Percentiles rank a stretch among this genome's conserved stretches.
Conservation (phyloP, 2,888 invertebrate species). For the Stegophylla sp. region DNA sequence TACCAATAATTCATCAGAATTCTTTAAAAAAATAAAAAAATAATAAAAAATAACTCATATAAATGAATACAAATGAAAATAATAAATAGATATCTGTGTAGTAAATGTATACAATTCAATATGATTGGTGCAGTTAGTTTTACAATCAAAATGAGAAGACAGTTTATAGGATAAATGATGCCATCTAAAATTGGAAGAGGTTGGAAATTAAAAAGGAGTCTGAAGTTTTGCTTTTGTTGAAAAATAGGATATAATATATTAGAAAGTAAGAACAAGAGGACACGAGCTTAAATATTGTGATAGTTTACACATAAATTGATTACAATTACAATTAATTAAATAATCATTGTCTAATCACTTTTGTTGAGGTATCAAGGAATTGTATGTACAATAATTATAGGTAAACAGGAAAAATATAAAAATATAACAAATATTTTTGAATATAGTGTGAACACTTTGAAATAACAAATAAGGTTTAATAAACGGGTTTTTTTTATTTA, state of each 20-base stretch:
- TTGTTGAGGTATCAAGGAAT: neutral
- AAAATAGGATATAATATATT: no score
- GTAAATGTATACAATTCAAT: neutral
- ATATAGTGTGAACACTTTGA: neutral
- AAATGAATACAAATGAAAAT: neutral
- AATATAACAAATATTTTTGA: neutral
- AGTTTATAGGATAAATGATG: no score
- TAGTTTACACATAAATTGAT: neutral
- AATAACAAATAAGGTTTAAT: conserved; percentile 10
- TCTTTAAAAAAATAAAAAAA: neutral
- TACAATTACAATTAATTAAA: neutral
- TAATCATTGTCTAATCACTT: neutral
- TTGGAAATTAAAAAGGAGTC: no score
- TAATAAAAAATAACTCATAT: no score
- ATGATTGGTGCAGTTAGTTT: no score
- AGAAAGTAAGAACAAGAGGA: neutral
- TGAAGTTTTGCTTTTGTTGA: no score
- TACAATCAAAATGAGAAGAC: no score
- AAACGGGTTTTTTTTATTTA: neutral
- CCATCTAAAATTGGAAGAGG: no score
- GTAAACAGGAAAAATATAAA: neutral
- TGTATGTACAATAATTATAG: neutral
- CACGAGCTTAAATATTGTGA: neutral
- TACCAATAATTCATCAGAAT: neutral
- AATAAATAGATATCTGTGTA: neutral